These are phyloP conservation scores for Pipistrellus kuhlii DNA, from an alignment of 2,797 vertebrate species.

Conservation along the genomic window DNA sequence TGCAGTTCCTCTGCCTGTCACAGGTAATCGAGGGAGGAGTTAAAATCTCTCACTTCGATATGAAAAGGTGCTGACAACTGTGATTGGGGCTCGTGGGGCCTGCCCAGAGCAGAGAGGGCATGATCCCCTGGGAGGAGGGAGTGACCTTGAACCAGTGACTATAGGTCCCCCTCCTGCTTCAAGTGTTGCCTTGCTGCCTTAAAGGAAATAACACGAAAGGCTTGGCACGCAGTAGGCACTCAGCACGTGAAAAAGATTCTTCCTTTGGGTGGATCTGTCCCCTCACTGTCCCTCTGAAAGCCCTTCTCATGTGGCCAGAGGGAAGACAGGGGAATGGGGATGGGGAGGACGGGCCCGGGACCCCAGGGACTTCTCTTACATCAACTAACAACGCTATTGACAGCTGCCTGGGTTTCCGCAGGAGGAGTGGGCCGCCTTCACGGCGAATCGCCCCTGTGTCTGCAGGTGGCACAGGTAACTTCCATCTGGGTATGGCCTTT, in stretches of 20 bases:
- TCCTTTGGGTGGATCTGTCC: neutral
- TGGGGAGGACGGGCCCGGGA: fast-evolving
- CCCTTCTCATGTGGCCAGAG: neutral
- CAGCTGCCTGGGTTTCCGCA: fast-evolving
- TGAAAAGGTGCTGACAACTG: fast-evolving
- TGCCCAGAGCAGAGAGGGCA: too few relatives aligned
- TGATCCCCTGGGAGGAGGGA: too few relatives aligned
- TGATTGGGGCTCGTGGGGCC: fast-evolving
- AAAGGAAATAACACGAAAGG: neutral
- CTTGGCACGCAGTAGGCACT: neutral
- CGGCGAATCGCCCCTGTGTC: fast-evolving
- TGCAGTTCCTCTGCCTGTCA: neutral
- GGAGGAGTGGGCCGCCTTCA: neutral
- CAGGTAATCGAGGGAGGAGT: neutral
- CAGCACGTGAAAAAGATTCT: neutral
- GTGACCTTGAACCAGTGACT: neutral
- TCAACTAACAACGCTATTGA: fast-evolving
- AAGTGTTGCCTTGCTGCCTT: neutral
- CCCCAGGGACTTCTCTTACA: neutral
- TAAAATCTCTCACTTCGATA: neutral
- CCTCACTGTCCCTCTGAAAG: neutral
- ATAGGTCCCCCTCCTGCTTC: neutral
- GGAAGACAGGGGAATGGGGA: neutral
- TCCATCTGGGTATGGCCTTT: neutral
- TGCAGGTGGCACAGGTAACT: neutral